Conservation (phyloP, 1,140 invertebrate species). For the Ectropis grisescens region DNA sequence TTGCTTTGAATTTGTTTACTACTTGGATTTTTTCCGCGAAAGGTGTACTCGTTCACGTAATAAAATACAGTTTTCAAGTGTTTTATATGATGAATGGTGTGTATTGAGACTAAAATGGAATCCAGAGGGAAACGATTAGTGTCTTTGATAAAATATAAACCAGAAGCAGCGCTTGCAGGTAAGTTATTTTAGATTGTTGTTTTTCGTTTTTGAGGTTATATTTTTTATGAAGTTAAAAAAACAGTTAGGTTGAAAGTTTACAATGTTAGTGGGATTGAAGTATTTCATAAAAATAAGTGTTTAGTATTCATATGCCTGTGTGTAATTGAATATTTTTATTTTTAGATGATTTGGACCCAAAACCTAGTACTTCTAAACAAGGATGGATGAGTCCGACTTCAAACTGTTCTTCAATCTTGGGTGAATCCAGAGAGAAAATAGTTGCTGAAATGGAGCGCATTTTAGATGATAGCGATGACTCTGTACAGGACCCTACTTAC, state of each 20-base stretch:
- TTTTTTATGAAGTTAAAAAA: neutral
- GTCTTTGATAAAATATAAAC: neutral
- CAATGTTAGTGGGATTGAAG: no score
- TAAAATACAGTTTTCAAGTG: neutral
- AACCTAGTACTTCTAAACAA: constrained; percentile 1
- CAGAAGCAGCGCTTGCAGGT: neutral
- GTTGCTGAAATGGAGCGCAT: constrained; percentile 5
- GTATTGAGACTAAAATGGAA: neutral
- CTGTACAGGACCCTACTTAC: constrained; percentile 4
- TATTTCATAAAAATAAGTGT: no score
- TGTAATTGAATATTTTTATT: no score
- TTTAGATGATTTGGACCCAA: constrained; percentile 1
- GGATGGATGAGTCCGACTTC: constrained; percentile 1
- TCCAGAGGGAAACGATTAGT: neutral
- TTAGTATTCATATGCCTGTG: neutral
- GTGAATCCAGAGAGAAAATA: constrained; percentile 1
- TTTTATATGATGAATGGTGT: neutral
- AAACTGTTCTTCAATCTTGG: constrained; percentile 1
- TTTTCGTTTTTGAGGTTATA: neutral
- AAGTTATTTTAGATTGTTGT: neutral
- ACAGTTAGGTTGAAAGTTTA: no score
- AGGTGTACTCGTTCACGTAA: neutral
- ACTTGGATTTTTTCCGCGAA: neutral
- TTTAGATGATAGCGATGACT: constrained; percentile 7
- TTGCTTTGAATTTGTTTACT: no score